phyloP scores from a whole-genome alignment of 2,797 vertebrate species.

The Dipus sagitta region DNA sequence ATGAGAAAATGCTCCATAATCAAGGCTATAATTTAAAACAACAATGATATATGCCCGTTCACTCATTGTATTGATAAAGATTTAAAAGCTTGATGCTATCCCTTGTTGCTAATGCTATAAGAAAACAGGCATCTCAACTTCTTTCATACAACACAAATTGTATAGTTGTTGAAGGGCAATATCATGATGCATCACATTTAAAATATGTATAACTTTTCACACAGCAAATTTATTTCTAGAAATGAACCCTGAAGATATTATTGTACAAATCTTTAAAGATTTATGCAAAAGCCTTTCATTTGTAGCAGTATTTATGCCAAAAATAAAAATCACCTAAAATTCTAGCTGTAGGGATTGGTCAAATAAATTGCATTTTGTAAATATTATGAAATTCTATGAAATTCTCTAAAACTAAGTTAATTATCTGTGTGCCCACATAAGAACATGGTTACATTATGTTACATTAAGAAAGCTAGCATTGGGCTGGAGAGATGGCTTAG shows the following conservation, averaged over 20 bases:
- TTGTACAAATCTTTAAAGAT: conserved; percentile 24
- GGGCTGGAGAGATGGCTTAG: no score
- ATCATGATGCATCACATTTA: conserved; percentile 52
- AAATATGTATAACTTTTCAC: conserved; percentile 57
- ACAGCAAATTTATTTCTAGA: conserved; percentile 56
- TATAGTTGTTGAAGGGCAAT: not conserved
- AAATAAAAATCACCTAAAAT: conserved; percentile 12
- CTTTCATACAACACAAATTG: conserved; percentile 40
- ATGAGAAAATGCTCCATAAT: conserved; percentile 30
- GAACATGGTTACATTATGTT: conserved; percentile 20
- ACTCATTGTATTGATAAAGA: conserved; percentile 61
- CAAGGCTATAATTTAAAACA: conserved; percentile 60
- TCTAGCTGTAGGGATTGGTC: not conserved
- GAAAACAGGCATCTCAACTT: conserved; percentile 16
- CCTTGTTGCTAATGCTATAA: conserved; percentile 1
- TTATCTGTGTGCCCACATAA: conserved; percentile 38
- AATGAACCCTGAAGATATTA: conserved; percentile 53
- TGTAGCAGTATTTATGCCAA: conserved; percentile 1
- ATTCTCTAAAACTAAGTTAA: not conserved
- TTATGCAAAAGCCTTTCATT: conserved; percentile 48
- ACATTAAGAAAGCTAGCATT: conserved; percentile 18
- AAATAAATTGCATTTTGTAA: conserved; percentile 11
- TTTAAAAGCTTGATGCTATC: conserved; percentile 49
- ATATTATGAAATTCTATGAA: conserved; percentile 44
- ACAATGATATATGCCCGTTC: conserved; percentile 33